Percentiles rank a stretch among this genome's conserved stretches.
Conservation (phyloP, 2,113 vertebrate genomes). For the Sphaerodactylus townsendi region DNA sequence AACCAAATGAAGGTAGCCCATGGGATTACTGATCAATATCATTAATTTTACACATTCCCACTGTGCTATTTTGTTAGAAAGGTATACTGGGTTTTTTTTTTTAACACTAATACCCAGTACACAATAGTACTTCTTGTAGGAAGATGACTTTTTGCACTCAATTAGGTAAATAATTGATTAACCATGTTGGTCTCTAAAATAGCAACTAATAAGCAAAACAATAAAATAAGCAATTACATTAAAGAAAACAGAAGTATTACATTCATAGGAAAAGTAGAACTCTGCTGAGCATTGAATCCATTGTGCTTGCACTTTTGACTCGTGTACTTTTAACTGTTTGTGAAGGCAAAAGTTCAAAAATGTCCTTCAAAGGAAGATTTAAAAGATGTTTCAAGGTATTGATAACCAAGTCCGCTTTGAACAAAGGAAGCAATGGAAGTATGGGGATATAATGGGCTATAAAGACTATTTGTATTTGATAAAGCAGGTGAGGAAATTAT, state of each 20-base stretch:
- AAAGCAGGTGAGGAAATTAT: background rate
- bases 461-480: background rate
- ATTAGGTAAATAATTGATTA: slow-evolving; percentile 11
- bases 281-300: background rate
- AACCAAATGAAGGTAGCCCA: background rate
- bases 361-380: background rate
- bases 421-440: background rate
- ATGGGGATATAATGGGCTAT: background rate
- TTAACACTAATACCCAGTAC: background rate
- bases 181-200: background rate
- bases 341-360: background rate
- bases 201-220: no score
- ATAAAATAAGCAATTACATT: slow-evolving; percentile 32
- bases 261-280: slow-evolving; percentile 15
- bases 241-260: slow-evolving; percentile 7
- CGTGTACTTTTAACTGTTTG: background rate
- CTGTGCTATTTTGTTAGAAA: background rate
- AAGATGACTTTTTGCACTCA: background rate
- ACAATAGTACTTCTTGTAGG: background rate
- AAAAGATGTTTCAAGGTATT: background rate
- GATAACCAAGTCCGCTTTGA: background rate
- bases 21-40: background rate
- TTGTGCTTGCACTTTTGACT: background rate
- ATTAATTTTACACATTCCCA: background rate
- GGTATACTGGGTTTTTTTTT: background rate